These are phyloP conservation scores for Solea senegalensis DNA, from an alignment of 2,113 vertebrate genomes.

Conservation along the genomic window DNA sequence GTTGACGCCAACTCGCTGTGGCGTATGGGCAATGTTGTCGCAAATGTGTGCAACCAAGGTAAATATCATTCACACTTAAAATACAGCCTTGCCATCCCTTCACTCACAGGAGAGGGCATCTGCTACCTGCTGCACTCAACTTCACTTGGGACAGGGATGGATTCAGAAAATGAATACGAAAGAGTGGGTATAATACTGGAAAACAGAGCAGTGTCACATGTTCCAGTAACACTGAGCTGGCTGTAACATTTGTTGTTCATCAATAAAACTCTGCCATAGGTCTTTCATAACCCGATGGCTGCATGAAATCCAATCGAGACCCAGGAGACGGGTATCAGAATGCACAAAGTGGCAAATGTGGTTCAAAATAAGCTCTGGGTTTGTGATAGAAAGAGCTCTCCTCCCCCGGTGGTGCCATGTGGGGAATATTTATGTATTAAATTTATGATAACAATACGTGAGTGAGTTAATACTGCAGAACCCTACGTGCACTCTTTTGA, in stretches of 20 bases:
- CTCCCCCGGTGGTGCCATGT: too few relatives aligned
- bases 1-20: background rate
- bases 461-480: background rate
- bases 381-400: background rate
- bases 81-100: conserved; percentile 8
- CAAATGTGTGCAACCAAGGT: conserved; percentile 17
- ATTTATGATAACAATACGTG: background rate
- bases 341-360: conserved; percentile 33
- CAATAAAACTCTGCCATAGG: conserved; percentile 59
- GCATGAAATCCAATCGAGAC: conserved; percentile 70
- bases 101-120: background rate
- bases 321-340: conserved; percentile 62
- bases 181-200: conserved; percentile 15
- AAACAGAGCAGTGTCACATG: conserved; percentile 28
- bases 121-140: background rate
- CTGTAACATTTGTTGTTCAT: conserved; percentile 65
- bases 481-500: background rate
- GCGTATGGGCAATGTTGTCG: background rate
- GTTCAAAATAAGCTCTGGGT: conserved; percentile 12
- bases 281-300: conserved; percentile 54
- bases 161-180: conserved; percentile 35
- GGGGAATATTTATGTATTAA: background rate
- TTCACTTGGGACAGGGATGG: conserved; percentile 15
- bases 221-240: conserved; percentile 33
- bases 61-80: conserved; percentile 14